Conservation (phyloP, 2,888 invertebrate genomes). For the Belgica antarctica region DNA sequence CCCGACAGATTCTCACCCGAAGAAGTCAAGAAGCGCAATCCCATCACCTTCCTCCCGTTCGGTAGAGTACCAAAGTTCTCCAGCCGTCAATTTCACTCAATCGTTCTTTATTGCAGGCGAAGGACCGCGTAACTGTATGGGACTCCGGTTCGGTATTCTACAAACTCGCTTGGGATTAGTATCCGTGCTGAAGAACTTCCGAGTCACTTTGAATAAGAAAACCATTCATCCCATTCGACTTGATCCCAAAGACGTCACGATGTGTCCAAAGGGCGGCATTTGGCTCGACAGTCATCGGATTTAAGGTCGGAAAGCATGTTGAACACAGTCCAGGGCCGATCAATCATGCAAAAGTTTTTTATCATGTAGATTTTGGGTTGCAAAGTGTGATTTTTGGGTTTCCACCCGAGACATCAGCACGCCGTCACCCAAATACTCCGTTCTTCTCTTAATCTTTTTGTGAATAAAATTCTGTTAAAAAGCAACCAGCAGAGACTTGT, state of each 20-base stretch:
- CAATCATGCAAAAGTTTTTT: no score
- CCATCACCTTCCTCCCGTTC: constrained; percentile 36
- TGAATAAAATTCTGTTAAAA: no score
- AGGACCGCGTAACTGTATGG: constrained; percentile 28
- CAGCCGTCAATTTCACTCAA: neutral
- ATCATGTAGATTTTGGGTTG: no score
- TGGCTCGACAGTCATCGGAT: constrained; percentile 51
- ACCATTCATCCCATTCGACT: constrained; percentile 53
- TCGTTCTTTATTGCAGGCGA: constrained; percentile 1
- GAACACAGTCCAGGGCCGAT: no score
- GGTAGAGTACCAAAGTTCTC: constrained; percentile 11
- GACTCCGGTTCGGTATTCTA: constrained; percentile 33
- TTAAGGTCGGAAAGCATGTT: neutral
- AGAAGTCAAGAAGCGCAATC: constrained; percentile 36
- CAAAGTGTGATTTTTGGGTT: no score
- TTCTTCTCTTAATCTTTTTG: no score
- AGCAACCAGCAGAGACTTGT: no score
- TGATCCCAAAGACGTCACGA: constrained; percentile 52
- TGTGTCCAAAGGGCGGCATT: constrained; percentile 52
- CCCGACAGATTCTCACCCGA: constrained; percentile 42
- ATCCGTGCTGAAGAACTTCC: constrained; percentile 46
- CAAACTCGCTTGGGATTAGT: constrained; percentile 33
- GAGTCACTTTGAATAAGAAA: constrained; percentile 50
- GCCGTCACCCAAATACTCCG: no score
- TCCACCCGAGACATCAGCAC: no score